Base-by-base conservation (phyloP, 2,113 vertebrate genomes). In the Scomber colias region DNA sequence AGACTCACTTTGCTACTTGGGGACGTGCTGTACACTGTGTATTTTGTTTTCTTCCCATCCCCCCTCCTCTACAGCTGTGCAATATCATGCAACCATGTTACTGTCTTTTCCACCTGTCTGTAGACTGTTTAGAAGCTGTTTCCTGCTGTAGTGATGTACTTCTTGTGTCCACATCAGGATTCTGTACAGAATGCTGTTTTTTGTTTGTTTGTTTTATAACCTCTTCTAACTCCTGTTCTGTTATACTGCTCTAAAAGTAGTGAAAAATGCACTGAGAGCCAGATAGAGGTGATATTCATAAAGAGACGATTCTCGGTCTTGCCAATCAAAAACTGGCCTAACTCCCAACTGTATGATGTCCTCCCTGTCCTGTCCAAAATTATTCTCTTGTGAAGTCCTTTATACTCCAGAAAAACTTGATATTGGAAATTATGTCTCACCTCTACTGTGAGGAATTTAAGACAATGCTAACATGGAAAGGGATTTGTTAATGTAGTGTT, bases 181-280 rank as follows among this genome's bases (percentile, higher is more conserved):
- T 88, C 71, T 89, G 87, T 87, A 90, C 65, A 86, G 72, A 87
- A 78, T 62, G 24, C n/a, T 2, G 6, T 73, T 78, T 78, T 62
- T 30, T 48, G 57, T 40, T 12, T 5, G n/a, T 48, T 75, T 5
- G 45, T 84, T 82, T 82, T 77, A n/a, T 54, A 67, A 61, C 24
- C 48, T 71, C 35, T 48, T 40, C 35, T 40, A 40, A 40, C 35
- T 40, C 35, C 35, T 40, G 35, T 68, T 86, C 15, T 74, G 67
- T 81, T 90, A 8, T 19, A 77, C 81, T 87, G 70, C 89, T 88
- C 82, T 75, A 64, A 85, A 83, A 82, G 77, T 87, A 75, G 87
- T 81, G 67, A 82, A 78, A 81, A 84, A 89, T 90, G 89, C 91
- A 93, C 89, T 89, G 75, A 86, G 77, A 90, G 86, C 62, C 70